Conservation (phyloP, 2,797 vertebrate species). For the Synaphobranchus kaupii region DNA sequence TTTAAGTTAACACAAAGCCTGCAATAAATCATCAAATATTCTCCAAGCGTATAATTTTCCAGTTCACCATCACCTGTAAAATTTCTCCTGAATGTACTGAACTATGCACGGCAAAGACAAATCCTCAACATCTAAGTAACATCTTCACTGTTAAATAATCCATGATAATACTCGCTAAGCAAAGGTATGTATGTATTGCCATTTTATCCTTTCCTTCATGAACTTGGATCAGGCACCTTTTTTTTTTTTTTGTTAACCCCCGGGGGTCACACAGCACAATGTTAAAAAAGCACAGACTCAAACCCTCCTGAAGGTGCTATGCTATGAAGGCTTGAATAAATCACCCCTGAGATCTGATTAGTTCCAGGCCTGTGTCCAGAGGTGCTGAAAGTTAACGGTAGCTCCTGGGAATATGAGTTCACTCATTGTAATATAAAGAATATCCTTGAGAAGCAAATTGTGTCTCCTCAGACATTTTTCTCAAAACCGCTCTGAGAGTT, state of each 20-base stretch:
- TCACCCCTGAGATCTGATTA: slow-evolving; percentile 53
- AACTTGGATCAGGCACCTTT: slow-evolving; percentile 15
- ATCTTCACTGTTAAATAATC: not conserved
- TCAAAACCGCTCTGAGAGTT: not conserved
- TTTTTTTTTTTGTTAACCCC: slow-evolving; percentile 1
- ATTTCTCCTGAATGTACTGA: not conserved
- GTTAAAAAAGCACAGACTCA: slow-evolving; percentile 5
- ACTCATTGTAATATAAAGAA: slow-evolving; percentile 36
- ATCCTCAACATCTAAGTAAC: not conserved
- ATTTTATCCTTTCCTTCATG: slow-evolving; percentile 27
- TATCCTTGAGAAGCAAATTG: slow-evolving; percentile 35
- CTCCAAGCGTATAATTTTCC: not conserved
- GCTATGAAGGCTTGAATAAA: slow-evolving; percentile 54
- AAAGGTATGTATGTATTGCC: not conserved
- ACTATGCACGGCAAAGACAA: not conserved
- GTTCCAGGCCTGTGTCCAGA: slow-evolving; percentile 54
- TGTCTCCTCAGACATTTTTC: slow-evolving; percentile 29
- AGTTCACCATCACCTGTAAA: not conserved
- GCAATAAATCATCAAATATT: not conserved
- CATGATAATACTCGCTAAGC: not conserved
- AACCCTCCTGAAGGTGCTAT: slow-evolving; percentile 37
- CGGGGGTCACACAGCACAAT: slow-evolving; percentile 16
- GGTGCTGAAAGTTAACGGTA: slow-evolving; percentile 59
- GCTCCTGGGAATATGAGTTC: slow-evolving; percentile 53
- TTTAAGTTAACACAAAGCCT: not conserved